Conservation (phyloP, 2,113 vertebrate genomes). For the Gyps fulvus region DNA sequence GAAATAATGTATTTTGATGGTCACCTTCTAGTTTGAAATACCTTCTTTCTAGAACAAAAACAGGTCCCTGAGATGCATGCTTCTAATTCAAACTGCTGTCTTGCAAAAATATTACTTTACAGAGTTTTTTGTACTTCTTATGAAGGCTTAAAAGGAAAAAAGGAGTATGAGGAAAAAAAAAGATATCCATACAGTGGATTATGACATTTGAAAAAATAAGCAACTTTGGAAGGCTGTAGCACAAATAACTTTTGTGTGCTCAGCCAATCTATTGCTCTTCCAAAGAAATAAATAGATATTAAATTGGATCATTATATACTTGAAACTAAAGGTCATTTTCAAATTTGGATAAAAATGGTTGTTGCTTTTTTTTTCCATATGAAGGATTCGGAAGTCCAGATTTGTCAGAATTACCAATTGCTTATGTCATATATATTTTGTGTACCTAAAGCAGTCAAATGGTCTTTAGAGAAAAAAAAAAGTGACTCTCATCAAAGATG, state of each 20-base stretch:
- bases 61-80: neutral
- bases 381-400: neutral
- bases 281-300: neutral
- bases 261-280: neutral
- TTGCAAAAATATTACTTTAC: conserved; percentile 21
- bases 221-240: neutral
- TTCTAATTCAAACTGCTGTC: neutral
- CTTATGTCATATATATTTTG: neutral
- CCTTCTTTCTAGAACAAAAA: neutral
- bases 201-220: neutral
- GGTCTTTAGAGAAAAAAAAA: neutral
- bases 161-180: neutral
- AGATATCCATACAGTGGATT: neutral
- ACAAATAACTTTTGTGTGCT: neutral
- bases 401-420: neutral
- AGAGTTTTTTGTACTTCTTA: neutral
- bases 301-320: neutral
- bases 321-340: neutral
- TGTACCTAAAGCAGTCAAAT: neutral
- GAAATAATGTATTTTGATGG: neutral
- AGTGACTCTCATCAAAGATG: neutral
- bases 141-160: neutral
- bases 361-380: neutral
- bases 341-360: neutral
- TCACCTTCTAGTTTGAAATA: neutral